These are phyloP conservation scores for Lycocerus yunnanus DNA, from an alignment of 2,888 invertebrate species.

Conservation along the genomic window DNA sequence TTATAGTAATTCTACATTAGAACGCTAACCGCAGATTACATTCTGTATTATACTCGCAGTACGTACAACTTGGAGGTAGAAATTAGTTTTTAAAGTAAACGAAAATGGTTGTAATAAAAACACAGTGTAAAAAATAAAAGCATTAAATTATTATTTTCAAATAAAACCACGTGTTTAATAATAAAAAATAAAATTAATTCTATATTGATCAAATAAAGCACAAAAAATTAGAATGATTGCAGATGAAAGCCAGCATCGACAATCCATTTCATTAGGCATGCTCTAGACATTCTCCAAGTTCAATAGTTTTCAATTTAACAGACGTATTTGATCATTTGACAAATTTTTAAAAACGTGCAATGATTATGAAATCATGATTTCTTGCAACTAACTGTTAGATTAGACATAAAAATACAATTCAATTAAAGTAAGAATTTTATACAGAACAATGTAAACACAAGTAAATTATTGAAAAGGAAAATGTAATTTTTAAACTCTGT, in stretches of 20 bases:
- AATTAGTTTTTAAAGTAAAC: no score
- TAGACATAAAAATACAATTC: not conserved
- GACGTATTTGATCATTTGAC: not conserved
- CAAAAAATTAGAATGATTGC: not conserved
- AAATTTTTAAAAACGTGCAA: not conserved
- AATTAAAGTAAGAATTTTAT: not conserved
- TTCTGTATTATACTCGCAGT: no score
- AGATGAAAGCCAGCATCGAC: not conserved
- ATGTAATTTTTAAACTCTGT: not conserved
- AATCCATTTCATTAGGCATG: not conserved
- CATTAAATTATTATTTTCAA: not conserved
- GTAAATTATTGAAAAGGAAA: not conserved
- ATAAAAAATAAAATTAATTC: not conserved
- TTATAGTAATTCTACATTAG: no score
- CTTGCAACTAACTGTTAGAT: not conserved
- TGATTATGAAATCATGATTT: not conserved
- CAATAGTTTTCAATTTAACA: not conserved
- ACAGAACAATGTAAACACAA: not conserved
- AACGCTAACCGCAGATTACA: no score
- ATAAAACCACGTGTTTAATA: not conserved
- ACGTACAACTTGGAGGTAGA: no score
- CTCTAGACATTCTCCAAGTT: not conserved
- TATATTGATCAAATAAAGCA: not conserved
- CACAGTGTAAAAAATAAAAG: no score
- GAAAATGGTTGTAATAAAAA: not conserved